Conservation (phyloP, 1,140 invertebrate genomes). For the Hycleus phaleratus region DNA sequence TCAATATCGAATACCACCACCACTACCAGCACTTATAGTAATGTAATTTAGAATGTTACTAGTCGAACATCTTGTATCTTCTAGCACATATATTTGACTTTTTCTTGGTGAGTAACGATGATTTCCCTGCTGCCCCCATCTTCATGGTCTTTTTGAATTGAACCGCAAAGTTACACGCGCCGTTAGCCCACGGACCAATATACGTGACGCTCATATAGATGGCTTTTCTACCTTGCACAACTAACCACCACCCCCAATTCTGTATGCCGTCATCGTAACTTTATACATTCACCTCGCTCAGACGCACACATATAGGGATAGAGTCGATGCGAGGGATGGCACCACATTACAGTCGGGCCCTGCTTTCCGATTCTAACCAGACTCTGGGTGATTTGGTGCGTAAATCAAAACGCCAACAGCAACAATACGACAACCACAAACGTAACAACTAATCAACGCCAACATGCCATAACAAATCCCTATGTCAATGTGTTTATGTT, state of each 20-base stretch:
- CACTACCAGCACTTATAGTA: too few species aligned
- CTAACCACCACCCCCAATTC: conserved; percentile 20
- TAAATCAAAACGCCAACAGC: too few species aligned
- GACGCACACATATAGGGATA: background rate
- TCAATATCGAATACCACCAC: too few species aligned
- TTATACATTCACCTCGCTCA: background rate
- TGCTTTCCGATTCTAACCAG: too few species aligned
- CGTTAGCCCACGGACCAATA: conserved; percentile 25
- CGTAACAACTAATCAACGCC: background rate
- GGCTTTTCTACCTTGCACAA: conserved; percentile 20
- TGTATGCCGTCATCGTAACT: conserved; percentile 23
- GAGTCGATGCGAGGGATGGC: background rate
- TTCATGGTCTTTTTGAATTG: background rate
- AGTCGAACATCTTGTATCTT: conserved; percentile 1
- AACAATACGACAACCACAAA: background rate
- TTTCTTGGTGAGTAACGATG: background rate
- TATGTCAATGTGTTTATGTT: conserved; percentile 9
- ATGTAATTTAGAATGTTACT: conserved; percentile 5
- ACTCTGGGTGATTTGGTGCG: too few species aligned
- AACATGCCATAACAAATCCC: background rate
- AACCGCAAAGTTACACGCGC: conserved; percentile 22
- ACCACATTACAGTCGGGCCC: background rate
- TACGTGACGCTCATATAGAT: conserved; percentile 27
- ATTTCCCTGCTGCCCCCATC: conserved; percentile 7
- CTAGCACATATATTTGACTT: conserved; percentile 18